Evolutionary conservation across 23 tunicate genomes (phyloP).

Genomic region (Botrylloides violaceus): DNA sequence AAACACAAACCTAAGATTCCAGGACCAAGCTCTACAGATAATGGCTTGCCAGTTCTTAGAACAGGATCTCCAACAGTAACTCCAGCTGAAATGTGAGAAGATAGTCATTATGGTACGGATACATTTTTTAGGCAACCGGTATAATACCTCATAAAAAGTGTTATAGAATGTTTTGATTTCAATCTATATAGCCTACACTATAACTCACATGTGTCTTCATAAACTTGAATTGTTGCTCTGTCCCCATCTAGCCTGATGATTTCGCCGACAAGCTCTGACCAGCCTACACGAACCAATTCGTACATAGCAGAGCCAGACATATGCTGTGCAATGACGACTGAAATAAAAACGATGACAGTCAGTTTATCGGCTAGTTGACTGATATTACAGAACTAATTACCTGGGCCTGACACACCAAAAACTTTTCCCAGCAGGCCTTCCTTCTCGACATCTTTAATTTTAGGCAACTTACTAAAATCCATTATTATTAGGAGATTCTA

Average conservation of each 20-base stretch:
- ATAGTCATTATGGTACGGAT: not conserved
- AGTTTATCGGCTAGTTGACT: not conserved
- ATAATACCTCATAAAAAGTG: not conserved
- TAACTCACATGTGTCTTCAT: conserved; percentile 78
- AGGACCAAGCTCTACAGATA: conserved; percentile 97
- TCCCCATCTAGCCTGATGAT: conserved; percentile 96
- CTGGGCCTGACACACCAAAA: conserved; percentile 98
- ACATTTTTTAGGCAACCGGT: not conserved
- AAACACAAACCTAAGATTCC: conserved; percentile 74
- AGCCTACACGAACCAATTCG: conserved; percentile 97
- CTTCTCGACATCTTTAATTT: conserved; percentile 86
- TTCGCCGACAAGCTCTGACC: conserved; percentile 96
- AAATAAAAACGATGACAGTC: not conserved
- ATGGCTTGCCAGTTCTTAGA: conserved; percentile 86
- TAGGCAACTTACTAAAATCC: conserved; percentile 65
- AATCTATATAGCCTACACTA: not conserved
- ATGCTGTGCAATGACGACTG: conserved; percentile 89
- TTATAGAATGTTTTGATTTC: not conserved
- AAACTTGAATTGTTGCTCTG: conserved; percentile 99
- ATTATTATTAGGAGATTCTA: too few species aligned
- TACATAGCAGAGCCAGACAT: conserved; percentile 99
- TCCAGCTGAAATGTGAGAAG: conserved; percentile 67
- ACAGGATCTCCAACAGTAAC: conserved; percentile 99
- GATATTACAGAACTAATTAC: conserved; percentile 12
- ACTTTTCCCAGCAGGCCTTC: conserved; percentile 96